Percentiles rank a stretch among this genome's conserved stretches.
Conservation (phyloP, 2,113 vertebrate species). For the Stomatorhinus ivindoensis region DNA sequence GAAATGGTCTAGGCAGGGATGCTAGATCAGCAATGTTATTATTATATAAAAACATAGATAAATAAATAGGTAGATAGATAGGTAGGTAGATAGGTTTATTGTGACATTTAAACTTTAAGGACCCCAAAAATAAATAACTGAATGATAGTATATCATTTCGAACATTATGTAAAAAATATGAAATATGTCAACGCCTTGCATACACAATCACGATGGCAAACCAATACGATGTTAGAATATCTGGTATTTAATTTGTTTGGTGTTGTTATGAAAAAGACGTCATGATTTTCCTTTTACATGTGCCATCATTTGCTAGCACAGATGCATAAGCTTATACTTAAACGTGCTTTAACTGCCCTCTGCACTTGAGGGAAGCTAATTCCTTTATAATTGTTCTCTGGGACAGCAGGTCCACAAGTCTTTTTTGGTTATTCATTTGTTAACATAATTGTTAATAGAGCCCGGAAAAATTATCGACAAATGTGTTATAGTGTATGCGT, state of each 20-base stretch:
- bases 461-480: neutral
- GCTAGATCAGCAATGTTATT: neutral
- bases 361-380: neutral
- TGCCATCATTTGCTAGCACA: neutral
- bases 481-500: neutral
- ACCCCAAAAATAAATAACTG: neutral
- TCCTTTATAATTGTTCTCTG: neutral
- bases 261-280: neutral
- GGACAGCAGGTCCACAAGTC: neutral
- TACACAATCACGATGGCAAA: neutral
- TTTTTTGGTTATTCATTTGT: neutral
- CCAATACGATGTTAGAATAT: neutral
- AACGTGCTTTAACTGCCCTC: neutral
- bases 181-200: neutral
- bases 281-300: neutral
- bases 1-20: neutral
- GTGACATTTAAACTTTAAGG: neutral
- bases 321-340: neutral
- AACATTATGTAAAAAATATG: neutral
- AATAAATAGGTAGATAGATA: neutral
- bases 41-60: neutral
- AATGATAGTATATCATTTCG: neutral
- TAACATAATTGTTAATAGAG: neutral
- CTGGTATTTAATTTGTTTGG: neutral
- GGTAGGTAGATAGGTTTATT: neutral